A percentile compares a stretch with the other conserved stretches of the same genome.
Evolutionary conservation across 2,888 invertebrate species (phyloP).

Genomic region (Myopa tessellatipennis): DNA sequence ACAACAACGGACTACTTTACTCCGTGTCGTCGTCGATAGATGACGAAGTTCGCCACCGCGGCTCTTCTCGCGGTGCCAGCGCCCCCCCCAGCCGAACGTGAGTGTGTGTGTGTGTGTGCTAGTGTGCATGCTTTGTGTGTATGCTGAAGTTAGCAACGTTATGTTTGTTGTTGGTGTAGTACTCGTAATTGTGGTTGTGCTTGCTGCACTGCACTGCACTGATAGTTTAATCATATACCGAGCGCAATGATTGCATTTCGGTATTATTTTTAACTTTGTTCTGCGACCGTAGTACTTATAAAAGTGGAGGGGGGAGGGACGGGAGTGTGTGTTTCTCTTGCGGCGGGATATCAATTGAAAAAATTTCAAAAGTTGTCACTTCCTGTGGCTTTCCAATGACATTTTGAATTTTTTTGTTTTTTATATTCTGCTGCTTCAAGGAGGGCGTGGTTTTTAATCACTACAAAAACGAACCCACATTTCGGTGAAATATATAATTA

Average conservation of each 20-base stretch:
- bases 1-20: not conserved
- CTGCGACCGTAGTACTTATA: slow-evolving; percentile 11
- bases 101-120: slow-evolving; percentile 5
- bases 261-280: slow-evolving; percentile 21
- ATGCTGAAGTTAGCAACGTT: not conserved
- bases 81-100: slow-evolving; percentile 17
- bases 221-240: not conserved
- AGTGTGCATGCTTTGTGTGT: not conserved
- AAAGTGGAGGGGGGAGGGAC: not conserved
- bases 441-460: slow-evolving; percentile 21
- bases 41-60: not conserved
- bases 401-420: slow-evolving; percentile 11
- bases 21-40: not conserved
- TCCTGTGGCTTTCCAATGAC: slow-evolving; percentile 15
- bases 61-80: not conserved
- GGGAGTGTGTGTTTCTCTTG: not conserved
- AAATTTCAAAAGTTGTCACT: slow-evolving; percentile 27
- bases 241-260: slow-evolving; percentile 23
- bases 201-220: not conserved
- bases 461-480: not conserved
- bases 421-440: not conserved
- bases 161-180: not conserved
- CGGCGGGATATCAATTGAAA: slow-evolving; percentile 19
- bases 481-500: not conserved
- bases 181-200: not conserved